Evolutionary conservation across 2,113 vertebrate genomes (phyloP), one percentile per base, ranked within the genome.

Genomic region (Progne subis): DNA sequence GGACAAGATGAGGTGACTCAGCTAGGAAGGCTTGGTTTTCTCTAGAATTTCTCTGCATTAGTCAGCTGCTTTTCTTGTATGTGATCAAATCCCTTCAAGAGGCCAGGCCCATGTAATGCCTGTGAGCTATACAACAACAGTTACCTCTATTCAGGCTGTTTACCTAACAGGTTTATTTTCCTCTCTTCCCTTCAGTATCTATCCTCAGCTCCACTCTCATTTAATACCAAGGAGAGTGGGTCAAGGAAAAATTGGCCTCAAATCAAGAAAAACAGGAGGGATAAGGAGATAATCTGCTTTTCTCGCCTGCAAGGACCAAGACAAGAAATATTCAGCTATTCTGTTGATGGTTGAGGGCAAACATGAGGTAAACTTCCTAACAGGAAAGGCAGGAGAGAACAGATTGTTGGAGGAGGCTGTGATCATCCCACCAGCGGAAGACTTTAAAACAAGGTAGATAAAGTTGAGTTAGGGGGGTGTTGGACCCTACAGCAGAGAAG

Each of bases 291-390:
- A 70, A 86, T 70, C 86, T 64, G 8, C 63, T 72, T 59, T 64
- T 59, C 44, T 83, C 2, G 1, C 12, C 49, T 50, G 19, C 55
- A 43, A 67, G 41, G 56, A 52, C 32, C 0, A 0, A 82, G 28
- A 25, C 17, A 63, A 90, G 65, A 82, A 94, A 71, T 47, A 26
- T 59, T 77, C 61, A 49, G 52, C 44, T 75, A 18, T 49, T 82
- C 46, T 90, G 56, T 37, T 32, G 43, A 46, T 37, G 31, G n/a
- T 0, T 47, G 23, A 81, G 37, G 44, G 37, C n/a, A 78, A 8
- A 65, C 41, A 32, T 26, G 32, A 93, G 12, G 55, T 53, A 70
- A 86, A 82, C 29, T 59, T 90, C 34, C 18, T 46, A 39, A 55
- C 1, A 1, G 39, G 43, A 83, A 86, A 82, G 41, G 19, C 5